These are phyloP conservation scores for Actinemys pallida DNA, from an alignment of 2,113 vertebrate genomes.

Conservation along the genomic window DNA sequence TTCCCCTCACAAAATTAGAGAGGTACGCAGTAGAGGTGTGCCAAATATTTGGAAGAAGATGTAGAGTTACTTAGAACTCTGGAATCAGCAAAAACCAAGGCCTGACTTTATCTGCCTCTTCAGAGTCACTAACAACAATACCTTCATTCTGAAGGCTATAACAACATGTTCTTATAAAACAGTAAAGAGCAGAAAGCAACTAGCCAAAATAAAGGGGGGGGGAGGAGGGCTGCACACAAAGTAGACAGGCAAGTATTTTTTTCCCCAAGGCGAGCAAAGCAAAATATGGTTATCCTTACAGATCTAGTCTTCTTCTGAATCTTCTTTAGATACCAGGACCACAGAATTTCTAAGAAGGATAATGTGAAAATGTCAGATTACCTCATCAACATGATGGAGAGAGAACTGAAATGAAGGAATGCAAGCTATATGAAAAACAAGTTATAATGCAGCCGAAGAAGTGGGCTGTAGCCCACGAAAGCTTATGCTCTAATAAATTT, in stretches of 20 bases:
- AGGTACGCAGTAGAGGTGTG: not conserved
- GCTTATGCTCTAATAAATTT: no score
- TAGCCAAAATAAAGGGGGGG: not conserved
- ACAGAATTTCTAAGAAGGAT: not conserved
- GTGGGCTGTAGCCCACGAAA: no score
- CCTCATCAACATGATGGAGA: not conserved
- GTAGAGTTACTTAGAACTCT: not conserved
- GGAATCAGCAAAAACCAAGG: not conserved
- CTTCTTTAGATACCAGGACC: not conserved
- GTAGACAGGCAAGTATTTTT: not conserved
- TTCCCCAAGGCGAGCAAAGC: not conserved
- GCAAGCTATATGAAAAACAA: not conserved
- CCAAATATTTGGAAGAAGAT: not conserved
- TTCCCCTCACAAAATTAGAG: no score
- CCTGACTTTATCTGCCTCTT: no score
- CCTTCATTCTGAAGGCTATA: not conserved
- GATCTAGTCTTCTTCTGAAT: not conserved
- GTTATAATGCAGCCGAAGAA: not conserved
- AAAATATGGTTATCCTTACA: not conserved
- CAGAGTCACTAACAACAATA: not conserved
- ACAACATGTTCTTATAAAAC: not conserved
- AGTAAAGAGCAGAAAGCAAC: not conserved
- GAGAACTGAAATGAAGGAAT: not conserved
- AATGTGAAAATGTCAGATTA: not conserved
- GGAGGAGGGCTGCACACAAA: not conserved